A percentile compares a stretch with the other conserved stretches of the same genome.
Evolutionary conservation across 2,113 vertebrate species (phyloP).

Genomic region (Columba janthina): DNA sequence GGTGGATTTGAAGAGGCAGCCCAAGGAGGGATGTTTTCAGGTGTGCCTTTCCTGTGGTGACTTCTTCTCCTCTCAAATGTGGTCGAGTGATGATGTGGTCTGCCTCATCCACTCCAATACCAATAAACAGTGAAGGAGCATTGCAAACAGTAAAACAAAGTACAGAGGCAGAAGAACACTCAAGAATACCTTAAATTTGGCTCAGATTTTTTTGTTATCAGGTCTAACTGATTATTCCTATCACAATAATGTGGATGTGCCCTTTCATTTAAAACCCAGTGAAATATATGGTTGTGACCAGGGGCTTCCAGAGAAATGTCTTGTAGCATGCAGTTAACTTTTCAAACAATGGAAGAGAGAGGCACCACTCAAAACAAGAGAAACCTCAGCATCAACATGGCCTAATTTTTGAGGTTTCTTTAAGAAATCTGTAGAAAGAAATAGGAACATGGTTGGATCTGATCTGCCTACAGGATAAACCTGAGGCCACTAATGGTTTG

Average conservation of each 20-base stretch:
- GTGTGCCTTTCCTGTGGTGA: neutral
- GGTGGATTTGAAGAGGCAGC: neutral
- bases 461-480: neutral
- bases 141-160: neutral
- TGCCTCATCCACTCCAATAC: neutral
- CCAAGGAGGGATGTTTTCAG: neutral
- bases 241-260: neutral
- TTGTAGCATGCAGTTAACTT: neutral
- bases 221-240: neutral
- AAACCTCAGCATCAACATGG: neutral
- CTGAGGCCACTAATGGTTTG: neutral
- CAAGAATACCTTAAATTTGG: neutral
- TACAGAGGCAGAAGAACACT: neutral
- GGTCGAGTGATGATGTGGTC: neutral
- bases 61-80: neutral
- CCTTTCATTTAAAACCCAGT: neutral
- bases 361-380: neutral
- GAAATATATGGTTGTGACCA: neutral
- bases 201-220: neutral
- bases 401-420: neutral
- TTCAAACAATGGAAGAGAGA: neutral
- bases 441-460: conserved; percentile 3
- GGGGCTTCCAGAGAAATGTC: neutral
- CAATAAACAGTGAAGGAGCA: neutral
- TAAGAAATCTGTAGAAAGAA: neutral